phyloP scores from a whole-genome alignment of 2,888 invertebrate species.

The Ophonus ardosiacus region DNA sequence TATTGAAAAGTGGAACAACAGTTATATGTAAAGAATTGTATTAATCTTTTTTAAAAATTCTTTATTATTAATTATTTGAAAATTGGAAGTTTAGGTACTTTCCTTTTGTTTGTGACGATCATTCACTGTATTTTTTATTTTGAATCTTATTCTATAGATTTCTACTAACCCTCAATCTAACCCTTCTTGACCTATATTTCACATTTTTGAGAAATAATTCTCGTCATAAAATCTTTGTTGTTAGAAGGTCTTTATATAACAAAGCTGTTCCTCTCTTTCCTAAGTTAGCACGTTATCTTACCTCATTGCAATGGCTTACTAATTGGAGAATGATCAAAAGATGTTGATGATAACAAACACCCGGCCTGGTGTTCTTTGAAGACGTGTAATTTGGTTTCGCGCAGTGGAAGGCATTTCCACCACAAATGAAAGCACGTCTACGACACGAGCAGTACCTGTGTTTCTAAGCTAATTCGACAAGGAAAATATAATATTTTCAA shows the following conservation, averaged over 20 bases:
- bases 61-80: too few relatives aligned
- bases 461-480: not conserved
- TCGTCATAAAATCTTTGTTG: not conserved
- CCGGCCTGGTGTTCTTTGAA: constrained; percentile 49
- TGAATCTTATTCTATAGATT: too few relatives aligned
- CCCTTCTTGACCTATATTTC: not conserved
- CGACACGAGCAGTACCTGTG: not conserved
- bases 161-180: too few relatives aligned
- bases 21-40: too few relatives aligned
- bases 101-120: too few relatives aligned
- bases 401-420: not conserved
- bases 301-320: constrained; percentile 14
- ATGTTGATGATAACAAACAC: constrained; percentile 49
- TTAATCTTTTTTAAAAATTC: too few relatives aligned
- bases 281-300: constrained; percentile 23
- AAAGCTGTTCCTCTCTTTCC: not conserved
- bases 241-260: not conserved
- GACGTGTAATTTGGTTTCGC: constrained; percentile 45
- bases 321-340: constrained; percentile 56
- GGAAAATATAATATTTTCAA: not conserved
- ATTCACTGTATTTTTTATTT: too few relatives aligned
- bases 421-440: constrained; percentile 35
- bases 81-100: too few relatives aligned
- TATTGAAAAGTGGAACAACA: too few relatives aligned
- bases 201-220: not conserved